These are phyloP conservation scores for Sinentomon sp. DNA, from an alignment of 2,888 invertebrate genomes.

Conservation along the genomic window DNA sequence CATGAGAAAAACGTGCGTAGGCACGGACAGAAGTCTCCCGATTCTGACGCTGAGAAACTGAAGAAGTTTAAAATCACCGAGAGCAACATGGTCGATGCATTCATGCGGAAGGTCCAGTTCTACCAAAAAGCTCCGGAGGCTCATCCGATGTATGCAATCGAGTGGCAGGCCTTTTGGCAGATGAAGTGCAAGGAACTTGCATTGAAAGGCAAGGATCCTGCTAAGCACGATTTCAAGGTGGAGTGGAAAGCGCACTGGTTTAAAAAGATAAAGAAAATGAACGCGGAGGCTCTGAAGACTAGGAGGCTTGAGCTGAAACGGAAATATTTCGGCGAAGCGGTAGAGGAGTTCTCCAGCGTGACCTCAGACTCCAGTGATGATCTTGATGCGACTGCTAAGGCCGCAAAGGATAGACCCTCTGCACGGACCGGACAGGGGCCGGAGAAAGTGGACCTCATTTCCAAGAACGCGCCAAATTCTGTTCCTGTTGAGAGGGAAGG, in stretches of 20 bases:
- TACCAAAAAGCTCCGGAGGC: slow-evolving; percentile 65
- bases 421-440: no score
- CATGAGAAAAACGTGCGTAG: no score
- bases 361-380: no score
- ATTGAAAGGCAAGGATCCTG: slow-evolving; percentile 41
- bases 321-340: no score
- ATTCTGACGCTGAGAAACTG: no score
- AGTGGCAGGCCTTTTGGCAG: slow-evolving; percentile 78
- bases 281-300: slow-evolving; percentile 34
- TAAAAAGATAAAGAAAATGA: slow-evolving; percentile 45
- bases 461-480: no score
- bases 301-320: slow-evolving; percentile 39
- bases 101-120: slow-evolving; percentile 35
- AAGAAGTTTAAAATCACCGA: slow-evolving; percentile 29
- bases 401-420: no score
- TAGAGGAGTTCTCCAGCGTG: no score
- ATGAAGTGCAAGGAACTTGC: slow-evolving; percentile 44
- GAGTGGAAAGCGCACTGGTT: slow-evolving; percentile 75
- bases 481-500: no score
- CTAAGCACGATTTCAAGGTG: slow-evolving; percentile 56
- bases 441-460: no score
- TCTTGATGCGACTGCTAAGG: no score
- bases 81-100: slow-evolving; percentile 27
- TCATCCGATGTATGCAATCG: slow-evolving; percentile 59
- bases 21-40: no score